These are phyloP conservation scores for Chrosomus eos DNA, from an alignment of 2,797 vertebrate genomes.

Conservation along the genomic window DNA sequence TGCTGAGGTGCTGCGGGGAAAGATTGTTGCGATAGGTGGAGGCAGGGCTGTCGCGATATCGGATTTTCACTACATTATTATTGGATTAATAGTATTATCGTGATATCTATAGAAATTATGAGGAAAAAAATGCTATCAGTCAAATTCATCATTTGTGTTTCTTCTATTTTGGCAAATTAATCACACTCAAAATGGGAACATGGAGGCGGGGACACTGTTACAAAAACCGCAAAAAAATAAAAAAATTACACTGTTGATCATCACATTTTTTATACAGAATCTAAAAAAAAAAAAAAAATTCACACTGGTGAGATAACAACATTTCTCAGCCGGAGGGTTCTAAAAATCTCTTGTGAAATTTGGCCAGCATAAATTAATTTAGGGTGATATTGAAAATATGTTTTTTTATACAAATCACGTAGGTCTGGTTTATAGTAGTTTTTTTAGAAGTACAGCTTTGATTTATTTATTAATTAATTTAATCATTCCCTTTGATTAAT, in stretches of 20 bases:
- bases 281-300: background rate
- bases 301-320: background rate
- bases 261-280: background rate
- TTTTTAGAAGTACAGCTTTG: background rate
- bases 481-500: background rate
- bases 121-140: background rate
- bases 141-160: background rate
- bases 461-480: background rate
- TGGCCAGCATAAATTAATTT: background rate
- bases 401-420: background rate
- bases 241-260: background rate
- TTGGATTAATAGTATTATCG: background rate
- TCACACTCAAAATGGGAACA: background rate
- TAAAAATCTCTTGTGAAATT: background rate
- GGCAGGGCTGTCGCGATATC: background rate
- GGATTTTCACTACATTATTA: background rate
- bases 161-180: background rate
- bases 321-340: background rate
- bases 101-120: background rate
- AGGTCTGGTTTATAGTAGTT: background rate
- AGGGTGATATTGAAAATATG: background rate
- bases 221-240: background rate
- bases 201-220: background rate
- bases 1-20: constrained; percentile 16
- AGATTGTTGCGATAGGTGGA: constrained; percentile 6